Conservation (phyloP, 2,888 invertebrate genomes). For the Metellina segmentata region DNA sequence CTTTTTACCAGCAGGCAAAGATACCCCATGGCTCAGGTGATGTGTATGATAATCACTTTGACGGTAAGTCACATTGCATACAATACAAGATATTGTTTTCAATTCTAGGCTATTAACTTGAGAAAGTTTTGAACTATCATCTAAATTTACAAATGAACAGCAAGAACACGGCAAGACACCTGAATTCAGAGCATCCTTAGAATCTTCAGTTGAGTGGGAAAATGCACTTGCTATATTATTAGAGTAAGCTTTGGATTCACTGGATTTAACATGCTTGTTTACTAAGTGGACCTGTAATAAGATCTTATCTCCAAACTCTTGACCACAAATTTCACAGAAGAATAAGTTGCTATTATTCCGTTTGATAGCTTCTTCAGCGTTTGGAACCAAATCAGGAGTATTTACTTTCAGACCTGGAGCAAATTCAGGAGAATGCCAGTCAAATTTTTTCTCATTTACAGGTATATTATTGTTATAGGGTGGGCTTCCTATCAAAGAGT, state of each 20-base stretch:
- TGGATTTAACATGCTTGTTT: constrained; percentile 80
- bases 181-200: constrained; percentile 34
- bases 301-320: constrained; percentile 81
- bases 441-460: constrained; percentile 57
- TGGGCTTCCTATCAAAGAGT: constrained; percentile 18
- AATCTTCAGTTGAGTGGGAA: constrained; percentile 42
- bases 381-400: constrained; percentile 1
- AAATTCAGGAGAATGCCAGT: constrained; percentile 36
- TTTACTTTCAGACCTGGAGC: constrained; percentile 30
- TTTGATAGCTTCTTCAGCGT: constrained; percentile 31
- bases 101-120: constrained; percentile 48
- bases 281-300: constrained; percentile 82
- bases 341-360: constrained; percentile 39
- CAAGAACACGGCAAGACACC: constrained; percentile 71
- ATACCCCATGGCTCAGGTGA: constrained; percentile 65
- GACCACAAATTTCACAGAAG: constrained; percentile 81
- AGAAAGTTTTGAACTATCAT: constrained; percentile 48
- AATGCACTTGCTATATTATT: constrained; percentile 14
- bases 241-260: constrained; percentile 43
- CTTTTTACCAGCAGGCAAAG: constrained; percentile 49
- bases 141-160: constrained; percentile 72
- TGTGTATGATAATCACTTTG: constrained; percentile 68
- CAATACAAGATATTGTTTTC: constrained; percentile 56
- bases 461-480: constrained; percentile 28
- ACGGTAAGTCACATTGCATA: constrained; percentile 67